A percentile compares a stretch with the other conserved stretches of the same genome.
phyloP scores from a whole-genome alignment of 2,113 vertebrate species.

The Dipodomys spectabilis region DNA sequence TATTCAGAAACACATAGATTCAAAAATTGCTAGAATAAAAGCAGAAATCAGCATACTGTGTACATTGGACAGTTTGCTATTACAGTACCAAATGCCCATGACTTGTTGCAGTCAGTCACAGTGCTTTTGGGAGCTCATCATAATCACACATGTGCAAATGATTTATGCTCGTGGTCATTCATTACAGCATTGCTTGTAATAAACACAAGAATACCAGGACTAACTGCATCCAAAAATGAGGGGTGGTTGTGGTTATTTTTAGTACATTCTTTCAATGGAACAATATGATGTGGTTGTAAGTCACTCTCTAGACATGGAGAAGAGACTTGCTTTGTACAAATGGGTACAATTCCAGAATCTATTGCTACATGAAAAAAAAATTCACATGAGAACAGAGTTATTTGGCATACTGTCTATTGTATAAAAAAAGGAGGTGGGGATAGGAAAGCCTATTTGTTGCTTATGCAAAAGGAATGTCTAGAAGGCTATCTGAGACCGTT shows the following conservation, averaged over 20 bases:
- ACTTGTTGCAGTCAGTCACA: neutral
- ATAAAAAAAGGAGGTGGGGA: neutral
- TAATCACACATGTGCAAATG: neutral
- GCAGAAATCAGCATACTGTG: neutral
- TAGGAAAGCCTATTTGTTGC: neutral
- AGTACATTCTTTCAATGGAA: too few relatives aligned
- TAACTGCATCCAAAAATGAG: rapidly evolving
- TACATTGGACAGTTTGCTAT: neutral
- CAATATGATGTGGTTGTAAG: neutral
- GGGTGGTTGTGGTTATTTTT: too few relatives aligned
- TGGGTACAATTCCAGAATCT: neutral
- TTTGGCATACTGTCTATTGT: neutral
- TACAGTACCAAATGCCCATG: neutral
- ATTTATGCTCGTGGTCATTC: too few relatives aligned
- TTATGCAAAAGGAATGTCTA: neutral
- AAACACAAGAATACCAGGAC: neutral
- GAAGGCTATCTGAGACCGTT: neutral
- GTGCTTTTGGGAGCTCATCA: neutral
- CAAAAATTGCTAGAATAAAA: neutral
- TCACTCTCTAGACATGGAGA: neutral
- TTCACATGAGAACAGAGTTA: neutral
- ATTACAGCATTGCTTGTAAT: neutral
- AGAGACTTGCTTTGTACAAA: neutral
- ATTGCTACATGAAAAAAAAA: neutral
- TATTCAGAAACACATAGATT: neutral